Conservation (phyloP, 2,113 vertebrate species). For the Thamnophis sirtalis region DNA sequence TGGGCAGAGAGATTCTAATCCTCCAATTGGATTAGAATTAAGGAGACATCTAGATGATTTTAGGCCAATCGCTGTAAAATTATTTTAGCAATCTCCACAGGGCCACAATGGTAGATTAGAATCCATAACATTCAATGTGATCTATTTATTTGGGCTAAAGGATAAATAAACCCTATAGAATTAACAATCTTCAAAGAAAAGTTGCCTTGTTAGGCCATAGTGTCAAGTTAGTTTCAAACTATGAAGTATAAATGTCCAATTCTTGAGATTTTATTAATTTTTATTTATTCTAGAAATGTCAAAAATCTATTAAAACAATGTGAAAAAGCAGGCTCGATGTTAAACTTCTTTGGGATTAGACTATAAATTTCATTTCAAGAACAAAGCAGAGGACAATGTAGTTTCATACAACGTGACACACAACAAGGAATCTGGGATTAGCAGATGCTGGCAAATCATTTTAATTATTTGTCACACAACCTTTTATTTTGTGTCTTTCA, state of each 20-base stretch:
- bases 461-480: conserved; percentile 75
- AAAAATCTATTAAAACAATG: conserved; percentile 61
- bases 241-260: conserved; percentile 55
- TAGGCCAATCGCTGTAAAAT: neutral
- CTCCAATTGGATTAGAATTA: neutral
- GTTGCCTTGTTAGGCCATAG: conserved; percentile 41
- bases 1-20: neutral
- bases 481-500: conserved; percentile 67
- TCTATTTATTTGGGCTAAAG: neutral
- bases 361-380: conserved; percentile 69
- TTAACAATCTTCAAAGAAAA: conserved; percentile 24
- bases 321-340: conserved; percentile 65
- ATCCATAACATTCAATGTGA: neutral
- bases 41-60: neutral
- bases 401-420: conserved; percentile 59
- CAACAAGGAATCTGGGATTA: conserved; percentile 60
- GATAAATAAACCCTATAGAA: neutral
- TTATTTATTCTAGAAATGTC: conserved; percentile 58
- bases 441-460: conserved; percentile 62
- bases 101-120: neutral
- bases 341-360: conserved; percentile 63
- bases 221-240: conserved; percentile 45
- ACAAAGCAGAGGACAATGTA: conserved; percentile 48
- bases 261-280: conserved; percentile 62
- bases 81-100: neutral